Conservation (phyloP, 2,797 vertebrate genomes). For the Furcifer pardalis region DNA sequence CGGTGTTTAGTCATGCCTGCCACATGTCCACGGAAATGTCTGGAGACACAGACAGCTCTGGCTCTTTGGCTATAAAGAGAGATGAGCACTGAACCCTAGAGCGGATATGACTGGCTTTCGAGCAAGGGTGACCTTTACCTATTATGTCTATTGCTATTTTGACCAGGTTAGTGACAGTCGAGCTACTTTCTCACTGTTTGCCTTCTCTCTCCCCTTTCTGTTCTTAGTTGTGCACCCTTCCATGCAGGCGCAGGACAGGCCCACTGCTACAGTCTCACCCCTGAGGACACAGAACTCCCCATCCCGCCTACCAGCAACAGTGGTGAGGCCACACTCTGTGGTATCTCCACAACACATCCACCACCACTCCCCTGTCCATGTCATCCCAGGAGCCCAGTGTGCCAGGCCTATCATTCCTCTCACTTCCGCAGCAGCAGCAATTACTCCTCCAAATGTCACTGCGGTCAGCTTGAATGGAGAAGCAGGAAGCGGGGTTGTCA, state of each 20-base stretch:
- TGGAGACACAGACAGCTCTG: no score
- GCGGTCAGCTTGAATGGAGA: slow-evolving; percentile 86
- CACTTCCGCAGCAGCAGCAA: slow-evolving; percentile 86
- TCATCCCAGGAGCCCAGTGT: slow-evolving; percentile 46
- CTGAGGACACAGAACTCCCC: slow-evolving; percentile 89
- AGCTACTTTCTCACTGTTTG: background rate
- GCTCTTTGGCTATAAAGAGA: no score
- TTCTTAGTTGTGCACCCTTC: slow-evolving; percentile 69
- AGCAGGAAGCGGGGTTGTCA: slow-evolving; percentile 64
- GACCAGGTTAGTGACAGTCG: rapidly evolving
- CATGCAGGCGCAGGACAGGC: slow-evolving; percentile 85
- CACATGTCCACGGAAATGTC: no score
- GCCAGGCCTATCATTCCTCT: slow-evolving; percentile 84
- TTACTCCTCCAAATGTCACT: slow-evolving; percentile 91
- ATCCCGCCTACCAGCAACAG: slow-evolving; percentile 83
- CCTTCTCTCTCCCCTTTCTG: slow-evolving; percentile 4
- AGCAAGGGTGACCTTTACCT: no score
- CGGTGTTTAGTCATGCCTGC: no score
- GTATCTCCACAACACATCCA: slow-evolving; percentile 85
- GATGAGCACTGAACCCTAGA: no score
- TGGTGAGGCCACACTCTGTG: slow-evolving; percentile 84
- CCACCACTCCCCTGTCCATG: slow-evolving; percentile 79
- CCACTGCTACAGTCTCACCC: slow-evolving; percentile 85
- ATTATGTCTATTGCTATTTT: background rate
- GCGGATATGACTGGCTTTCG: no score